These are phyloP conservation scores for Tamias sibiricus DNA, from an alignment of 2,113 vertebrate genomes.

Conservation along the genomic window DNA sequence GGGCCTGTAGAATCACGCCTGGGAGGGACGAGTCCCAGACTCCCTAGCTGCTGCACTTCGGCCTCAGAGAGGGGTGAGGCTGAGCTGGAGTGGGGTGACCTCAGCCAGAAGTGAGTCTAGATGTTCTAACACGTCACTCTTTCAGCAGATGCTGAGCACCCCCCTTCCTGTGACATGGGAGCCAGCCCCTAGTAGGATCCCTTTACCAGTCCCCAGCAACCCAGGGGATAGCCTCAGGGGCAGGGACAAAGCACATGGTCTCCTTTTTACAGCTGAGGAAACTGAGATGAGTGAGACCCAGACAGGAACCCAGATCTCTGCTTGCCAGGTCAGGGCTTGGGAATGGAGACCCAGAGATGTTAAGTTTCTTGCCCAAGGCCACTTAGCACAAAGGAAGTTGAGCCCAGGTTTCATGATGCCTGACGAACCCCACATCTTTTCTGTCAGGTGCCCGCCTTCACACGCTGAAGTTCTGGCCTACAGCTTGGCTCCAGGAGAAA, in stretches of 20 bases:
- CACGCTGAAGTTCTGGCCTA: background rate
- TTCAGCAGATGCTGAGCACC: background rate
- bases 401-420: background rate
- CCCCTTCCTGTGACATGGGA: background rate
- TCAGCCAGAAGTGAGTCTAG: background rate
- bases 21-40: background rate
- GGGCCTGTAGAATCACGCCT: background rate
- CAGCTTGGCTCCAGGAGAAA: constrained; percentile 50
- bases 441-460: background rate
- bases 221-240: background rate
- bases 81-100: background rate
- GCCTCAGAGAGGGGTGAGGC: constrained; percentile 28
- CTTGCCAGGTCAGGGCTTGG: background rate
- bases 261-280: background rate
- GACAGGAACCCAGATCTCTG: background rate
- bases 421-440: background rate
- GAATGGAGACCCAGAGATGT: background rate
- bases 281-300: too few relatives aligned
- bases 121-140: background rate
- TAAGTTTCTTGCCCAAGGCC: background rate
- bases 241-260: background rate
- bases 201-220: background rate
- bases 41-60: accelerated
- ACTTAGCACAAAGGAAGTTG: constrained; percentile 7
- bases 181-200: background rate